A percentile compares a stretch with the other conserved stretches of the same genome.
phyloP scores from a whole-genome alignment of 2,888 invertebrate genomes.

The Belgica antarctica region DNA sequence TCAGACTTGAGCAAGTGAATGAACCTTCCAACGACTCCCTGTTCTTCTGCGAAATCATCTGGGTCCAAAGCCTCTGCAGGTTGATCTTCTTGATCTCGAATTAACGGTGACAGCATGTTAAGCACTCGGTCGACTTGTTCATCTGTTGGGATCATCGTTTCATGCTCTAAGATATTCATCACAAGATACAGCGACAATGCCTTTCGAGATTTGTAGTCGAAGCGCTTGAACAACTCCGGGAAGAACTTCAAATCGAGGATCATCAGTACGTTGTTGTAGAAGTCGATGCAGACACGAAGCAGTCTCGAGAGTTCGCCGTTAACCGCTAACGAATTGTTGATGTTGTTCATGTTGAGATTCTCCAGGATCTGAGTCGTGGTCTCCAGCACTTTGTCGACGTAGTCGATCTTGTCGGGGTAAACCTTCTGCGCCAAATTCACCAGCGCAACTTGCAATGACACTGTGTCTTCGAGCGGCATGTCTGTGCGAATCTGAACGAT shows the following conservation, averaged over 20 bases:
- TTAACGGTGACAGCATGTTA: constrained; percentile 77
- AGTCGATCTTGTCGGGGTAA: constrained; percentile 90
- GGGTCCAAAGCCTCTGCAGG: constrained; percentile 68
- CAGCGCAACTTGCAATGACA: constrained; percentile 90
- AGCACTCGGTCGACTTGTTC: constrained; percentile 82
- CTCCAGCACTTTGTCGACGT: constrained; percentile 90
- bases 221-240: constrained; percentile 77
- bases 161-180: constrained; percentile 85
- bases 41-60: constrained; percentile 96
- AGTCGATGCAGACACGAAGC: constrained; percentile 90
- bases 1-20: constrained; percentile 81
- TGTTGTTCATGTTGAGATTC: constrained; percentile 70
- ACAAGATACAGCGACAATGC: constrained; percentile 84
- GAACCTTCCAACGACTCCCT: constrained; percentile 81
- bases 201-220: constrained; percentile 85
- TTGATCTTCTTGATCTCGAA: constrained; percentile 80
- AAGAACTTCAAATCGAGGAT: constrained; percentile 85
- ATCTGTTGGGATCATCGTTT: constrained; percentile 80
- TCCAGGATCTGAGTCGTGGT: constrained; percentile 89
- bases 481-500: constrained; percentile 93
- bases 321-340: constrained; percentile 61
- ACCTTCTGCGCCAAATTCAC: constrained; percentile 94
- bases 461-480: constrained; percentile 94
- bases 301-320: constrained; percentile 91
- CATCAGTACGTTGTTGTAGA: constrained; percentile 87